Evolutionary conservation across 2,888 invertebrate species (phyloP).

Genomic region (Amiota mariae): DNA sequence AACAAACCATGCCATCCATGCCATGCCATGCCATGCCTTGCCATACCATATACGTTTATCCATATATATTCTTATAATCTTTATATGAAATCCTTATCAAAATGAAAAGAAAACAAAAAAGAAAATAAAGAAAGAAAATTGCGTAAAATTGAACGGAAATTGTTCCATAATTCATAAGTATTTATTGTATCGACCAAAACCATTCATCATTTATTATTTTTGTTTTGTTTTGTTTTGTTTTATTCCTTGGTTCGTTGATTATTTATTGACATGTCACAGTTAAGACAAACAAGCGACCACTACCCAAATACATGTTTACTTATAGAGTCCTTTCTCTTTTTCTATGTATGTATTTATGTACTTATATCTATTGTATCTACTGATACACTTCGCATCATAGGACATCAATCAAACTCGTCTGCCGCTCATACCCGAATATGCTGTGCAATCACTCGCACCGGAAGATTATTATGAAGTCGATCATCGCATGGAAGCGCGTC

Average conservation of each 20-base stretch:
- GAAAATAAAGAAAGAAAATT: too few species aligned
- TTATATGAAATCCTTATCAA: too few species aligned
- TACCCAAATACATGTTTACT: slow-evolving; percentile 36
- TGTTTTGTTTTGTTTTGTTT: not conserved
- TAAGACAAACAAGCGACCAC: slow-evolving; percentile 24
- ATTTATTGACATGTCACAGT: slow-evolving; percentile 8
- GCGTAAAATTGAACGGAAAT: not conserved
- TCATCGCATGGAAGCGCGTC: slow-evolving; percentile 72
- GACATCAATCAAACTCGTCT: slow-evolving; percentile 72
- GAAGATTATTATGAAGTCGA: slow-evolving; percentile 72
- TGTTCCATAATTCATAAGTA: too few species aligned
- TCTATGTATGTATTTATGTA: too few species aligned
- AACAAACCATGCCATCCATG: slow-evolving; percentile 39
- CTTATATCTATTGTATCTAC: too few species aligned
- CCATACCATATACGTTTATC: too few species aligned
- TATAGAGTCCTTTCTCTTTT: too few species aligned
- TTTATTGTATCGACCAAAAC: too few species aligned
- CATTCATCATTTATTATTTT: not conserved
- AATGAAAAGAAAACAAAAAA: too few species aligned
- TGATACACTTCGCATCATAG: slow-evolving; percentile 57
- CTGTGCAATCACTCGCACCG: slow-evolving; percentile 69
- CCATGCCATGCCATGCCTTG: too few species aligned
- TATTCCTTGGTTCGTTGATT: not conserved
- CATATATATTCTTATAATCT: too few species aligned
- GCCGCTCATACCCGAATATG: slow-evolving; percentile 71